A percentile compares a stretch with the other conserved stretches of the same genome.
Evolutionary conservation across 2,797 vertebrate species (phyloP).

Genomic region (Falco naumanni): DNA sequence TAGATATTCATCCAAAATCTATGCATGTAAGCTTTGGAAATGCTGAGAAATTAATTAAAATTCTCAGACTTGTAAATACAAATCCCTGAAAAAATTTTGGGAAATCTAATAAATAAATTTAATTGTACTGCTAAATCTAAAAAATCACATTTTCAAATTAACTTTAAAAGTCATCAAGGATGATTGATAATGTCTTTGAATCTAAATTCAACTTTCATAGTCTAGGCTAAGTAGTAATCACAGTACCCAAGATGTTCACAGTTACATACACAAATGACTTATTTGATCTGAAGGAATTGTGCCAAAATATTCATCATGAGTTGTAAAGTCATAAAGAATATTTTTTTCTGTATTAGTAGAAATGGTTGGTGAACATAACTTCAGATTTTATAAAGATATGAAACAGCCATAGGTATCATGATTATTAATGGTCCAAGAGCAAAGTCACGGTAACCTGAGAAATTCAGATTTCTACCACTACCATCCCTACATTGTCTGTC

Average conservation of each 20-base stretch:
- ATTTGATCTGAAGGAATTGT: neutral
- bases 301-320: neutral
- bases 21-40: neutral
- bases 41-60: neutral
- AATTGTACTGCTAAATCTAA: neutral
- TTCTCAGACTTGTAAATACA: neutral
- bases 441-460: neutral
- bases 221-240: neutral
- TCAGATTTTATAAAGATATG: neutral
- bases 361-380: neutral
- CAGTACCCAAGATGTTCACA: neutral
- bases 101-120: neutral
- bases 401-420: neutral
- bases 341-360: neutral
- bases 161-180: neutral
- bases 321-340: neutral
- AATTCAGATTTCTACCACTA: neutral
- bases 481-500: accelerated
- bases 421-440: neutral
- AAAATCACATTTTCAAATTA: neutral
- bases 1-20: neutral
- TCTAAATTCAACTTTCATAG: neutral
- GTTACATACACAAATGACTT: neutral
- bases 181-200: neutral
- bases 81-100: neutral